Evolutionary conservation across 2,113 vertebrate species (phyloP).

Genomic region (human): GRCh38 chrX:68892001-68892500

Average conservation of each 20-base stretch:
- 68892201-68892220: not conserved
- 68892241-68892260: not conserved
- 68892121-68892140: not conserved
- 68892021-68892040: not conserved
- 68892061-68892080: not conserved
- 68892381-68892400: not conserved
- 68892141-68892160: not conserved
- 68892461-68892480: not conserved
- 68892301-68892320: not conserved
- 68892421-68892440: not conserved
- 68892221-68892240: not conserved
- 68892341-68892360: not conserved
- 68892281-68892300: not conserved
- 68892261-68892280: not conserved
- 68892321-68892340: not conserved
- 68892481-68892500: not conserved
- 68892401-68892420: conserved; percentile 12
- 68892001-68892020: not conserved
- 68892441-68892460: not conserved
- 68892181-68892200: not conserved
- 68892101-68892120: not conserved
- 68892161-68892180: not conserved
- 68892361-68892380: not conserved
- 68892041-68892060: not conserved
- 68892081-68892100: not conserved